Base-by-base conservation (phyloP, 2,113 vertebrate genomes). In the Argyrosomus japonicus region DNA sequence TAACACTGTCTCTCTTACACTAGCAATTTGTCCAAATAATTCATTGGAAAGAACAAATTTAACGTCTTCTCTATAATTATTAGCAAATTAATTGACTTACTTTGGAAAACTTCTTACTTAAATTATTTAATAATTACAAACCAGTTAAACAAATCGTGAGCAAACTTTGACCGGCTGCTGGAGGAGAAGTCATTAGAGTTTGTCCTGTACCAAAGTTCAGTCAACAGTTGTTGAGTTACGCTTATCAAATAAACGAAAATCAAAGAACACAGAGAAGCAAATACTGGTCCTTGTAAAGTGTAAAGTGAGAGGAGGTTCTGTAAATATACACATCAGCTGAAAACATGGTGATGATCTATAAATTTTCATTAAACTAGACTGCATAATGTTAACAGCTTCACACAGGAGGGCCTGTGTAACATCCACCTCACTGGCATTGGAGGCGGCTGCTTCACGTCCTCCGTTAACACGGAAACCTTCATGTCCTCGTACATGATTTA, bases 401-500 rank as follows among this genome's bases (percentile, higher is more conserved):
- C 40, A 69, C 7, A 2, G n/a, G 23, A 27, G 36, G 32, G 25
- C 69, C 53, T 54, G 58, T 14, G 13, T 18, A 63, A 61, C 61
- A 58, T 53, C 29, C 18, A 74, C 13, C 48, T 65, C 23, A 18
- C 67, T 84, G 36, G 67, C 67, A 58, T 48, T 6, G 23, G 9
- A 82, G 47, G 23, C 17, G 21, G 53, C 21, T 21, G 62, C 63
- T 64, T 70, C 64, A 29, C 51, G 64, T 45, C 67, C 14, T 48
- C 11, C 17, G n/a, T 54, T 71, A 68, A 60, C 23, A 61, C 50
- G 56, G 45, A 56, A 51, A 19, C 68, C 74, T 81, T 69, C 23
- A 79, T 73, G 65, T 79, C 80, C 82, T 68, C 54, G 18, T 60
- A n/a, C 81, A 79, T 77, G 70, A 75, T 72, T 87, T 77, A 74